Conservation (phyloP, 2,888 invertebrate genomes). For the Charanyca ferruginea region DNA sequence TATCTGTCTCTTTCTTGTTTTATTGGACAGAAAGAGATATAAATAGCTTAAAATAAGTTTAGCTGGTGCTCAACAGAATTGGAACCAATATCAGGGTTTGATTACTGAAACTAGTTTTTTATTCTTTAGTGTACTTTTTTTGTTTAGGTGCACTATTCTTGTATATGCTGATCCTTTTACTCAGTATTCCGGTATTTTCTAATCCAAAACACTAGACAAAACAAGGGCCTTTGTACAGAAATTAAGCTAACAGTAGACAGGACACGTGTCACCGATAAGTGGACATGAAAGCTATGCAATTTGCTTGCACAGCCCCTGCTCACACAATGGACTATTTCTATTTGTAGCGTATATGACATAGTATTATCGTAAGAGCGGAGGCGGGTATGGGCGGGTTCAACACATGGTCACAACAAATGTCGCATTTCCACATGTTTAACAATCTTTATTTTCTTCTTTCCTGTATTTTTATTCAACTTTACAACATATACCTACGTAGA, state of each 20-base stretch:
- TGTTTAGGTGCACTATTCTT: too few species aligned
- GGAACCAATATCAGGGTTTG: too few species aligned
- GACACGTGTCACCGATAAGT: slow-evolving; percentile 67
- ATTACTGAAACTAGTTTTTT: too few species aligned
- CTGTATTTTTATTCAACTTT: background rate
- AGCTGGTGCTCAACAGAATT: too few species aligned
- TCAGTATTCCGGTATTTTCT: background rate
- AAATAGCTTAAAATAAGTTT: too few species aligned
- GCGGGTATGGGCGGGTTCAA: slow-evolving; percentile 70
- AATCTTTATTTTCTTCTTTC: slow-evolving; percentile 1
- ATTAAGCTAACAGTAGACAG: slow-evolving; percentile 12
- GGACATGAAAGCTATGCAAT: slow-evolving; percentile 62
- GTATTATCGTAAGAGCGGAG: slow-evolving; percentile 65
- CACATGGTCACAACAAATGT: slow-evolving; percentile 85
- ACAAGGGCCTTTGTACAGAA: background rate
- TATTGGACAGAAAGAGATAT: too few species aligned
- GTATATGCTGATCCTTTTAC: too few species aligned
- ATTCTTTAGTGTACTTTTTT: too few species aligned
- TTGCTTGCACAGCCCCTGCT: slow-evolving; percentile 43
- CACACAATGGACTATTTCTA: slow-evolving; percentile 61
- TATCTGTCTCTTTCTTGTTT: too few species aligned
- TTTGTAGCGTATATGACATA: slow-evolving; percentile 61
- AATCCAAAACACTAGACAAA: background rate
- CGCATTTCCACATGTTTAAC: slow-evolving; percentile 57
- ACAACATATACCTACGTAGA: too few species aligned